Evolutionary conservation across 2,113 vertebrate species (phyloP).

Genomic region (Prochilodus magdalenae): DNA sequence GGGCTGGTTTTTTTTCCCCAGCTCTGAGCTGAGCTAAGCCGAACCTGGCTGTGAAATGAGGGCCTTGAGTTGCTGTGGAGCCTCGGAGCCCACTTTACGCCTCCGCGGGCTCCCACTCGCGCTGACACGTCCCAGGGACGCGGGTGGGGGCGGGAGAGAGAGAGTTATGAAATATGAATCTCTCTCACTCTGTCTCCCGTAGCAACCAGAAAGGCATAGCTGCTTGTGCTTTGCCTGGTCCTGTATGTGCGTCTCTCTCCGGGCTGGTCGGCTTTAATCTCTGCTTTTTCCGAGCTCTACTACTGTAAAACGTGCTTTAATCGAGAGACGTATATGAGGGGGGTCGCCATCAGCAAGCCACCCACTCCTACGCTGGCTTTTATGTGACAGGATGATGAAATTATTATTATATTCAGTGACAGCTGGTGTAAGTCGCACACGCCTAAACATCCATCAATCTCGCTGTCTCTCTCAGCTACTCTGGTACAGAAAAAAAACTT

Average conservation of each 20-base stretch:
- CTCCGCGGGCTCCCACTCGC: constrained; percentile 47
- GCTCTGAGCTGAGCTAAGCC: constrained; percentile 39
- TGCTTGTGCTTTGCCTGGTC: constrained; percentile 1
- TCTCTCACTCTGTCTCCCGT: constrained; percentile 58
- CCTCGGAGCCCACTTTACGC: constrained; percentile 56
- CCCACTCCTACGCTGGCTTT: constrained; percentile 41
- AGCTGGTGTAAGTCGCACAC: background rate
- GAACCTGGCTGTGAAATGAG: constrained; percentile 38
- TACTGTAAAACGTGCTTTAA: constrained; percentile 8
- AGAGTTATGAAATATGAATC: constrained; percentile 59
- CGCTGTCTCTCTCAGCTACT: background rate
- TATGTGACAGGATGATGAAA: constrained; percentile 19
- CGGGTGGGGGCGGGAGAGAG: constrained; percentile 53
- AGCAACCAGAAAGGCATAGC: constrained; percentile 51
- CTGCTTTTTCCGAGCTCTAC: background rate
- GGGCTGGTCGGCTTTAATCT: background rate
- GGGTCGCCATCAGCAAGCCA: constrained; percentile 1
- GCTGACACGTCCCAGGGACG: constrained; percentile 57
- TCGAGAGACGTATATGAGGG: background rate
- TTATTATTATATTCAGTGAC: constrained; percentile 30
- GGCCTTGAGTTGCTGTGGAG: constrained; percentile 50
- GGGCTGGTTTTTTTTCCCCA: background rate
- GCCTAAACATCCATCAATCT: background rate
- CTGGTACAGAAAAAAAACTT: background rate
- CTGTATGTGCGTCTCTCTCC: background rate